A percentile compares a stretch with the other conserved stretches of the same genome.
Evolutionary conservation across 2,888 invertebrate genomes (phyloP).

Genomic region (Athalia circularis): DNA sequence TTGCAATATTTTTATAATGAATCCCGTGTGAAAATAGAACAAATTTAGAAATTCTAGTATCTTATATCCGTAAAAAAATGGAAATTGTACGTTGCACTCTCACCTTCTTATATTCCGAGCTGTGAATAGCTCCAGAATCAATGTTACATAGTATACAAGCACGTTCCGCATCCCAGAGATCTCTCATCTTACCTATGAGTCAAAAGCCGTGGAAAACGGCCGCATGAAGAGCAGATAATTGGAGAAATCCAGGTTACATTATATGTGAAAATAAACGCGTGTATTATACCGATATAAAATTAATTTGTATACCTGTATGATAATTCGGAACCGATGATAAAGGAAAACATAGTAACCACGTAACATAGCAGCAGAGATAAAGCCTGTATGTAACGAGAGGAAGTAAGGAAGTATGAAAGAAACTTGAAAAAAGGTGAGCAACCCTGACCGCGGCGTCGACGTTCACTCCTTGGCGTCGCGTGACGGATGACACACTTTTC

Average conservation of each 20-base stretch:
- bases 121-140: too few species aligned
- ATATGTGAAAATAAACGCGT: not conserved
- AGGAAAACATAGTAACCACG: not conserved
- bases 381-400: not conserved
- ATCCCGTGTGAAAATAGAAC: too few species aligned
- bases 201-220: not conserved
- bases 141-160: too few species aligned
- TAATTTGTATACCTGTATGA: not conserved
- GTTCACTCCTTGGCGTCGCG: slow-evolving; percentile 15
- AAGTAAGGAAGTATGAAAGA: not conserved
- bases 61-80: too few species aligned
- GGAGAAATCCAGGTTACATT: slow-evolving; percentile 20
- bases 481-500: slow-evolving; percentile 41
- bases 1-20: too few species aligned
- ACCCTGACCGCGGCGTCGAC: slow-evolving; percentile 29
- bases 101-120: too few species aligned
- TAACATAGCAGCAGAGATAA: not conserved
- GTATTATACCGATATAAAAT: too few species aligned
- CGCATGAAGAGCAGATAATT: not conserved
- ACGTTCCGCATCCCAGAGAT: not conserved
- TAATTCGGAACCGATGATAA: not conserved
- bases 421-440: slow-evolving; percentile 1
- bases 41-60: too few species aligned
- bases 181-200: not conserved
- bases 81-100: too few species aligned